phyloP scores from a whole-genome alignment of 2,797 vertebrate genomes.

The Ptychobarbus kaznakovi region DNA sequence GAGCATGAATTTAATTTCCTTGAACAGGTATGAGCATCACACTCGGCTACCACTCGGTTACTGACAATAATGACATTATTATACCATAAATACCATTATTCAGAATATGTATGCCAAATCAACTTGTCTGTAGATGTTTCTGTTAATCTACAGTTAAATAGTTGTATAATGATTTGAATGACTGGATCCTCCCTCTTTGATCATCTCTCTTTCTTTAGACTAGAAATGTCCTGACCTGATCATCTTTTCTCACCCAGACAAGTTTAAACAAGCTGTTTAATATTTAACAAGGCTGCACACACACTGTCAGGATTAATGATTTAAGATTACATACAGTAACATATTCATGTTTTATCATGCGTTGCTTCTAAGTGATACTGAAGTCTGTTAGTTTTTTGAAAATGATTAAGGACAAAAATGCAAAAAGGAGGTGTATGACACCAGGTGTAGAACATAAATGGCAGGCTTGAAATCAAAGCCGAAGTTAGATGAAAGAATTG shows the following conservation, averaged over 20 bases:
- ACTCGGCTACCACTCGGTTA: not conserved
- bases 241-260: not conserved
- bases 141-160: not conserved
- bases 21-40: not conserved
- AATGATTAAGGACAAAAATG: not conserved
- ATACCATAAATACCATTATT: not conserved
- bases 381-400: not conserved
- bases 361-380: not conserved
- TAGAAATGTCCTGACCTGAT: not conserved
- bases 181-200: not conserved
- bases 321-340: not conserved
- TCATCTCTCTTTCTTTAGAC: constrained; percentile 1
- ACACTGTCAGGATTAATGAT: not conserved
- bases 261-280: not conserved
- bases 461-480: not conserved
- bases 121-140: not conserved
- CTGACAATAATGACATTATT: not conserved
- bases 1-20: not conserved
- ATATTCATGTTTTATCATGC: not conserved
- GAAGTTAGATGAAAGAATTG: not conserved
- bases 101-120: not conserved
- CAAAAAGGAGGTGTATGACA: not conserved
- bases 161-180: not conserved
- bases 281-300: not conserved
- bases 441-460: not conserved